Conservation (phyloP, 35 echinoderm and acorn worm genomes). For the Strongylocentrotus purpuratus region DNA sequence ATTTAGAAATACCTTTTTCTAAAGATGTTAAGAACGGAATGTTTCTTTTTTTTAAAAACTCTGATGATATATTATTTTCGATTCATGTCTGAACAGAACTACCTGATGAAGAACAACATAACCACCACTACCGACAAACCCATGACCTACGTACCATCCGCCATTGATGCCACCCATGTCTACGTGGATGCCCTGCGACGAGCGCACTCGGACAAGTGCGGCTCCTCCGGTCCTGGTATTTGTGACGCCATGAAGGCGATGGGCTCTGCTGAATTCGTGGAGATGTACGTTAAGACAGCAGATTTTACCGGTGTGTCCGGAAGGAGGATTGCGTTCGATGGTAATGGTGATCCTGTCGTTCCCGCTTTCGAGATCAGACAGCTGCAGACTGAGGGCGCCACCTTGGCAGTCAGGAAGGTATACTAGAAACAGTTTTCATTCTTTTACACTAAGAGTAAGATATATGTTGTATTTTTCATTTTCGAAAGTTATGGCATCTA, state of each 20-base stretch:
- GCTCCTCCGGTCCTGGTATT: neutral
- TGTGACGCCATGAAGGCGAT: neutral
- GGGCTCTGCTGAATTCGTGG: neutral
- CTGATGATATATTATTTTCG: too few species aligned
- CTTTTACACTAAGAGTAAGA: neutral
- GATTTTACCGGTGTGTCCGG: conserved; percentile 32
- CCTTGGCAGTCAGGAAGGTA: neutral
- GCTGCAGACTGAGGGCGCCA: neutral
- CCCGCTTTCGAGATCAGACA: conserved; percentile 32
- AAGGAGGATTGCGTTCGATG: conserved; percentile 25
- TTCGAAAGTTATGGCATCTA: too few species aligned
- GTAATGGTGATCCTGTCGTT: neutral
- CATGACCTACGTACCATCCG: neutral
- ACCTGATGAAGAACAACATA: neutral
- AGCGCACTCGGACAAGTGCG: neutral
- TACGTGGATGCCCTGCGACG: conserved; percentile 24
- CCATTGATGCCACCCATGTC: conserved; percentile 28
- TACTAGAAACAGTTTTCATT: neutral
- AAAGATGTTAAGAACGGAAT: too few species aligned
- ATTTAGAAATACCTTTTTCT: too few species aligned
- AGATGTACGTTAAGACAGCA: conserved; percentile 5
- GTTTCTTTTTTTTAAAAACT: neutral
- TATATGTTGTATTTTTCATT: too few species aligned
- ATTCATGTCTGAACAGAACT: neutral
- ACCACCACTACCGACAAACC: neutral